These are phyloP conservation scores for Brachyalestes nurse DNA, from an alignment of 2,797 vertebrate species.

Conservation along the genomic window DNA sequence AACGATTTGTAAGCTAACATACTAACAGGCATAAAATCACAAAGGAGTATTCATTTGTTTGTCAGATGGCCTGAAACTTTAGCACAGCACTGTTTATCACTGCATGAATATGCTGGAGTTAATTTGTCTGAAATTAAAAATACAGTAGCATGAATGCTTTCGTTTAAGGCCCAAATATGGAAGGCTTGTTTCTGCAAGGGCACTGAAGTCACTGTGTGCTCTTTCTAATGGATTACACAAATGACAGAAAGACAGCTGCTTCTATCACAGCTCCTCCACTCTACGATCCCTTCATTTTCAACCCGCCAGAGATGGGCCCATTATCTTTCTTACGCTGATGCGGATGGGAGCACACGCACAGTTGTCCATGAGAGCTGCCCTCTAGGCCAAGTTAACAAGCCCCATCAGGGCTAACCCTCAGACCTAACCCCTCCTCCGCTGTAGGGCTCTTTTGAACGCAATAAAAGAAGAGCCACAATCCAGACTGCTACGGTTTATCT, in stretches of 20 bases:
- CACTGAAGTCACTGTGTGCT: background rate
- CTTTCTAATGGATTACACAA: constrained; percentile 7
- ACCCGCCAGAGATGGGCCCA: constrained; percentile 18
- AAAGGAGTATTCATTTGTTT: background rate
- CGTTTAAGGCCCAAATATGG: background rate
- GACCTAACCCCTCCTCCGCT: constrained; percentile 10
- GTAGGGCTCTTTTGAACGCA: constrained; percentile 26
- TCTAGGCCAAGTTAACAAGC: constrained; percentile 51
- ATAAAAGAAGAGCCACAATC: constrained; percentile 24
- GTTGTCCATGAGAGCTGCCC: constrained; percentile 36
- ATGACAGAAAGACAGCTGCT: constrained; percentile 1
- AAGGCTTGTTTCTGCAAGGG: background rate
- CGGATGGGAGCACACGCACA: constrained; percentile 6
- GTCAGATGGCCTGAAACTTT: background rate
- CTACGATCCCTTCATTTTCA: constrained; percentile 7
- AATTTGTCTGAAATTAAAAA: background rate
- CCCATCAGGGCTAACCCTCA: constrained; percentile 39
- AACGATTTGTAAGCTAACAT: background rate
- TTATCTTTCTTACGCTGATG: background rate
- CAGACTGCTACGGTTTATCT: constrained; percentile 43
- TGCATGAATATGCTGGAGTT: background rate
- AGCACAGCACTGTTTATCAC: background rate
- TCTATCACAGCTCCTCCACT: background rate
- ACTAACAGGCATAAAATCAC: background rate
- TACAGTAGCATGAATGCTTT: background rate